Percentiles rank a stretch among this genome's conserved stretches.
Conservation (phyloP, 1,140 invertebrate genomes). For the Microplitis demolitor region DNA sequence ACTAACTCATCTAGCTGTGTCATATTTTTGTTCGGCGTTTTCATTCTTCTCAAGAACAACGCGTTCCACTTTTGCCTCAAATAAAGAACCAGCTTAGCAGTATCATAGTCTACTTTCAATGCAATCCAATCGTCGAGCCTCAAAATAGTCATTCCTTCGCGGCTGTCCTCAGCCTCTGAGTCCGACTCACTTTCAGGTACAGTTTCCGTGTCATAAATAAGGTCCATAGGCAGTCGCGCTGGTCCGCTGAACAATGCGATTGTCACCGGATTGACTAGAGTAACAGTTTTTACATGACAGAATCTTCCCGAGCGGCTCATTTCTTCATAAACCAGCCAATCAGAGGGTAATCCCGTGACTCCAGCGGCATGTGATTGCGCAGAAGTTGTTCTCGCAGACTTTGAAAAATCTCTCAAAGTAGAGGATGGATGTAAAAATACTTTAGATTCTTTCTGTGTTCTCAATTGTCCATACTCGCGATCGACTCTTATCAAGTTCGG, state of each 20-base stretch:
- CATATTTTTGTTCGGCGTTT: slow-evolving; percentile 70
- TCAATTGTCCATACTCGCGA: slow-evolving; percentile 62
- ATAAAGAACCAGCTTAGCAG: slow-evolving; percentile 71
- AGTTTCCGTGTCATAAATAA: slow-evolving; percentile 62
- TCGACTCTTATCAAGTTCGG: slow-evolving; percentile 82
- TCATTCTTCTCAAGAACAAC: slow-evolving; percentile 74
- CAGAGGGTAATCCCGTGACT: slow-evolving; percentile 67
- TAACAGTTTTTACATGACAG: slow-evolving; percentile 75
- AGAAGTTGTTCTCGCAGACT: slow-evolving; percentile 50
- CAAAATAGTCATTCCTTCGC: slow-evolving; percentile 66
- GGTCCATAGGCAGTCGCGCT: slow-evolving; percentile 67
- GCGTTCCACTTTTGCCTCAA: slow-evolving; percentile 81
- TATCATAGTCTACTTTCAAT: slow-evolving; percentile 73
- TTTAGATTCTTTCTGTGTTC: slow-evolving; percentile 68
- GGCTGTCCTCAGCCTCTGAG: slow-evolving; percentile 68
- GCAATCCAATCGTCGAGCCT: slow-evolving; percentile 82
- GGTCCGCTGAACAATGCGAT: slow-evolving; percentile 81
- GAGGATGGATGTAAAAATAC: slow-evolving; percentile 78
- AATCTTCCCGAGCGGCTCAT: slow-evolving; percentile 71
- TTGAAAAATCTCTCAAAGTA: slow-evolving; percentile 64
- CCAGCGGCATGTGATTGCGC: slow-evolving; percentile 53
- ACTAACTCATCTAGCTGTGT: slow-evolving; percentile 74
- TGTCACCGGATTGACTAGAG: slow-evolving; percentile 78
- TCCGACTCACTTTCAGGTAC: slow-evolving; percentile 64
- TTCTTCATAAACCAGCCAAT: slow-evolving; percentile 88